Percentiles rank a stretch among this genome's conserved stretches.
phyloP scores from a whole-genome alignment of 2,113 vertebrate genomes.

The Zootoca vivipara region DNA sequence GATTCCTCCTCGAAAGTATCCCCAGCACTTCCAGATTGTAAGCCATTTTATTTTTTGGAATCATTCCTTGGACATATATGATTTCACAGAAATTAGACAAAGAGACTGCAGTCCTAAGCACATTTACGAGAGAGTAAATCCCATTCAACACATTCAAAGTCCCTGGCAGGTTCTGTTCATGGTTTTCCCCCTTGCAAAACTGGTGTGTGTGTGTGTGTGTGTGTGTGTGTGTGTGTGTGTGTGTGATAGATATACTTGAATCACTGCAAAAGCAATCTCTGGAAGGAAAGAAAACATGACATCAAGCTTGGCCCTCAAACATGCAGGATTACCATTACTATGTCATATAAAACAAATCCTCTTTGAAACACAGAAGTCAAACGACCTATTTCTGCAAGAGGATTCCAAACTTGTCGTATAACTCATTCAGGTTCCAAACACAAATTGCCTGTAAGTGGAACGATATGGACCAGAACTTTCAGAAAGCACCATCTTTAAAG shows the following conservation, averaged over 20 bases:
- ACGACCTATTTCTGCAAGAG: background rate
- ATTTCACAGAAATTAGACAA: background rate
- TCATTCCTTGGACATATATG: background rate
- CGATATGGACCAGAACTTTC: background rate
- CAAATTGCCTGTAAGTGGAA: background rate
- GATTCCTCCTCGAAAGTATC: background rate
- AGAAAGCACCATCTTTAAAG: background rate
- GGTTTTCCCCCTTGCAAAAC: background rate
- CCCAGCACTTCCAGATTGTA: background rate
- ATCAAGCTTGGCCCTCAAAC: background rate
- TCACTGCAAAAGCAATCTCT: background rate
- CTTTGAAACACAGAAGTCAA: background rate
- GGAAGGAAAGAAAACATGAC: conserved; percentile 3
- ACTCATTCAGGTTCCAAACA: background rate
- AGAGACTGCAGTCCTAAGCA: background rate
- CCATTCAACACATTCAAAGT: background rate
- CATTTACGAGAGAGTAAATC: conserved; percentile 5
- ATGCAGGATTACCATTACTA: background rate
- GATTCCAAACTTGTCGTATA: background rate
- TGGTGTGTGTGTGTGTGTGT: background rate
- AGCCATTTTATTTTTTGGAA: background rate
- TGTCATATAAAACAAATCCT: conserved; percentile 1
- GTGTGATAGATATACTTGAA: background rate
- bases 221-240: background rate
- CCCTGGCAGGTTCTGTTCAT: background rate